Evolutionary conservation across 2,888 invertebrate species (phyloP), one percentile per base, ranked within the genome.

Genomic region (Chrysopilus asiliformis): DNA sequence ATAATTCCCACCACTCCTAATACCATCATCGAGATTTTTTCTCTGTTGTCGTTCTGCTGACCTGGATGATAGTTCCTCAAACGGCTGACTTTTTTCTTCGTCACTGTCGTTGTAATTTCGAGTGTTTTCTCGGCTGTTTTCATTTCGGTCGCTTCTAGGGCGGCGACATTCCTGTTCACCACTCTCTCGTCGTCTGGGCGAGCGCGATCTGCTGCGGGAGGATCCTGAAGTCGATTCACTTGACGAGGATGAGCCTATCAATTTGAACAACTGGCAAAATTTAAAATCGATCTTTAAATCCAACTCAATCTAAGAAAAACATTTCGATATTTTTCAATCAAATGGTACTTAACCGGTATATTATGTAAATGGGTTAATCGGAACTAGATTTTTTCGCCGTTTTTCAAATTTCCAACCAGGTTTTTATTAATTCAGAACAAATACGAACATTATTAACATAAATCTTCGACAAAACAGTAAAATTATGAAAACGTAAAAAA

Each of bases 71-170:
- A 32, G 60, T 54, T 34, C 36, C 13, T 37, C 37, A 9, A 19
- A n/a, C n/a, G n/a, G n/a, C n/a, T n/a, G 16, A 10, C 37, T 24
- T 20, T 39, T 33, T 27, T 41, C 35, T 22, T 41, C 41, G 17
- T 25, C 32, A 4, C 30, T 25, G 10, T 25, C 26, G 27, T 13
- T 16, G 24, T 32, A 20, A 12, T 34, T 17, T 16, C 13, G 41
- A 40, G 22, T 42, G 35, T 26, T 41, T 42, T 27, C 40, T 40
- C 12, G 39, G n/a, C 28, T 28, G 54, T 48, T 51, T 42, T 56
- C 44, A 55, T 48, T 57, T 64, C 35, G 27, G 15, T 27, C 25
- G 17, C 67, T 67, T 63, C 65, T 67, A 67, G 66, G 66, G 66
- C 67, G 67, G 64, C 40, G 31, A 29, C 40, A 40, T 22, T 24